Percentiles rank a stretch among this genome's conserved stretches.
phyloP scores from a whole-genome alignment of 2,113 vertebrate species.

The Mus spicilegus region DNA sequence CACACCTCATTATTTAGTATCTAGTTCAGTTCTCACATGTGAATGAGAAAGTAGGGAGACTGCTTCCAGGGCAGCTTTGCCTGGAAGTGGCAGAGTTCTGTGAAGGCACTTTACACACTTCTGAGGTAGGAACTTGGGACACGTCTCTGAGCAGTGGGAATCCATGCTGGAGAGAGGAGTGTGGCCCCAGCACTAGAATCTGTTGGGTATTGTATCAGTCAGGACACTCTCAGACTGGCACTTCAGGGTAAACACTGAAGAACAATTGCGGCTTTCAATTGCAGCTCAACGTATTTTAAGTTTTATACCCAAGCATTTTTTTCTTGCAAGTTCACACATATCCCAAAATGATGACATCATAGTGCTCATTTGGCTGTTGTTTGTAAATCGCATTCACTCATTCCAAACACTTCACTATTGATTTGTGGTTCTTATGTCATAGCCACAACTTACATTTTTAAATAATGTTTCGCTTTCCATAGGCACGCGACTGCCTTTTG shows the following conservation, averaged over 20 bases:
- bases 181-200: too few relatives aligned
- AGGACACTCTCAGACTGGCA: not conserved
- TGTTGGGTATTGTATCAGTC: not conserved
- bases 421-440: not conserved
- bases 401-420: constrained; percentile 14
- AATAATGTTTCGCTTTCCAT: not conserved
- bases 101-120: not conserved
- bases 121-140: not conserved
- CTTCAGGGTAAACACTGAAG: not conserved
- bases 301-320: constrained; percentile 47
- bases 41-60: not conserved
- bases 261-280: constrained; percentile 56
- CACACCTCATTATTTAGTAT: not conserved
- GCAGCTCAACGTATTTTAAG: constrained; percentile 48
- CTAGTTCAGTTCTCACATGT: not conserved
- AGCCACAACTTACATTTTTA: not conserved
- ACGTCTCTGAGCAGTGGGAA: not conserved
- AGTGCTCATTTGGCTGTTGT: not conserved
- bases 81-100: constrained; percentile 18
- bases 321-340: not conserved
- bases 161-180: not conserved
- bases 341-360: not conserved
- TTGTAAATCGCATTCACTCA: constrained; percentile 8
- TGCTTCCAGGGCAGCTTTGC: constrained; percentile 25
- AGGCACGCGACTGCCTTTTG: constrained; percentile 12